Evolutionary conservation across 2,113 vertebrate genomes (phyloP), one percentile per base, ranked within the genome.

Genomic region (Poeciliopsis occidentalis): DNA sequence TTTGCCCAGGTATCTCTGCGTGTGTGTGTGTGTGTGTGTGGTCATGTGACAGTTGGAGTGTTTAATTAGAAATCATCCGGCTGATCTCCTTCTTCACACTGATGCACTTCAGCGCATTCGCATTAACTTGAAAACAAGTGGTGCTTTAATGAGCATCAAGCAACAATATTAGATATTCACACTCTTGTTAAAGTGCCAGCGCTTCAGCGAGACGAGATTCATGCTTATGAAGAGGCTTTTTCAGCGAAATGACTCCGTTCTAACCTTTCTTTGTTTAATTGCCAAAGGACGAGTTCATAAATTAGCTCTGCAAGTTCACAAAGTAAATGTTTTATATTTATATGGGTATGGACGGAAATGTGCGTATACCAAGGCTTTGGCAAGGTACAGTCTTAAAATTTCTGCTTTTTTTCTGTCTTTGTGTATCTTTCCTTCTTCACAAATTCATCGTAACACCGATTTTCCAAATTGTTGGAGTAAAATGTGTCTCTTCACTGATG

Each of bases 71-170:
- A 83, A 75, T 32, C 72, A 64, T 72, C 79, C 30, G 67, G 75
- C 73, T 64, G 67, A 75, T 54, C 75, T 75, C 67, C 62, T 31
- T 78, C 71, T 65, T 80, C 83, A 60, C 34, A n/a, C 81, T 66
- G 51, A 64, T 80, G 44, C 57, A 75, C 64, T 75, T 77, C 75
- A 83, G 60, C 11, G 44, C 73, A 51, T 79, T 83, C 30, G 57
- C 77, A 82, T 84, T 69, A 47, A 82, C 79, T 86, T 60, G 61
- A 19, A 73, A 68, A 71, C 75, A 87, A 87, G 86, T 86, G 64
- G 71, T 70, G 64, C 82, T 89, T 85, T 87, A 86, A 86, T 31
- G 87, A 86, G 76, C 3, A 8, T 80, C 68, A 63, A 69, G 77
- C 72, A 74, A 67, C 64, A 70, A 69, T 10, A 69, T 82, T 72